phyloP scores from a whole-genome alignment of 2,797 vertebrate genomes.

The Acanthurus lineatus region DNA sequence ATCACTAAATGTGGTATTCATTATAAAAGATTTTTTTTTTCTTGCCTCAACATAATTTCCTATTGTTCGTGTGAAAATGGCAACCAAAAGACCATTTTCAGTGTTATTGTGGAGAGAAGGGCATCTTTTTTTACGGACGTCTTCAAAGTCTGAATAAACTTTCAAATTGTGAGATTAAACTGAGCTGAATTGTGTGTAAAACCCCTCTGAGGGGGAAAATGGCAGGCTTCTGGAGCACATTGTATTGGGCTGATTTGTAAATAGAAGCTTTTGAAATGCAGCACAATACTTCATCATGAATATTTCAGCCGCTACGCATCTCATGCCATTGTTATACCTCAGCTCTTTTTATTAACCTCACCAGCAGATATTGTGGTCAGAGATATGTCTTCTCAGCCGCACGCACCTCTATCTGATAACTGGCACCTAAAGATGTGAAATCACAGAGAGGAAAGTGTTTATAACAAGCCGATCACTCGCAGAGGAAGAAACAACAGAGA shows the following conservation, averaged over 20 bases:
- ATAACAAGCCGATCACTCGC: constrained; percentile 4
- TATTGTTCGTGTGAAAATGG: constrained; percentile 91
- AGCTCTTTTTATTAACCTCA: constrained; percentile 76
- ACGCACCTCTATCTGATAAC: constrained; percentile 25
- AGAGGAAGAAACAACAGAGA: constrained; percentile 29
- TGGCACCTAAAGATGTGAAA: constrained; percentile 51
- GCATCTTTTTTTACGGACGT: constrained; percentile 67
- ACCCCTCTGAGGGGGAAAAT: constrained; percentile 78
- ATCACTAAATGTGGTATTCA: constrained; percentile 98
- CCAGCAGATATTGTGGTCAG: constrained; percentile 69
- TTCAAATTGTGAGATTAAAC: constrained; percentile 81
- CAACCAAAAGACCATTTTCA: constrained; percentile 82
- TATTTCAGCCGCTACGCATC: constrained; percentile 67
- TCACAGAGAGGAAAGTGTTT: constrained; percentile 27
- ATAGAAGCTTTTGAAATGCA: constrained; percentile 79
- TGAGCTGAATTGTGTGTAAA: constrained; percentile 78
- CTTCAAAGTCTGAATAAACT: constrained; percentile 87
- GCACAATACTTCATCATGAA: constrained; percentile 74
- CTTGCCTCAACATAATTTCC: constrained; percentile 88
- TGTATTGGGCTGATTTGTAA: constrained; percentile 85
- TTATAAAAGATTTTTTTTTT: constrained; percentile 87
- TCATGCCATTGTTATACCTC: constrained; percentile 61
- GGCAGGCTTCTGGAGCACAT: constrained; percentile 66
- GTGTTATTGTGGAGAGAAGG: constrained; percentile 81
- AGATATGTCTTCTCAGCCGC: constrained; percentile 32